These are phyloP conservation scores for Phaetusa simplex DNA, from an alignment of 2,113 vertebrate species.

Conservation along the genomic window DNA sequence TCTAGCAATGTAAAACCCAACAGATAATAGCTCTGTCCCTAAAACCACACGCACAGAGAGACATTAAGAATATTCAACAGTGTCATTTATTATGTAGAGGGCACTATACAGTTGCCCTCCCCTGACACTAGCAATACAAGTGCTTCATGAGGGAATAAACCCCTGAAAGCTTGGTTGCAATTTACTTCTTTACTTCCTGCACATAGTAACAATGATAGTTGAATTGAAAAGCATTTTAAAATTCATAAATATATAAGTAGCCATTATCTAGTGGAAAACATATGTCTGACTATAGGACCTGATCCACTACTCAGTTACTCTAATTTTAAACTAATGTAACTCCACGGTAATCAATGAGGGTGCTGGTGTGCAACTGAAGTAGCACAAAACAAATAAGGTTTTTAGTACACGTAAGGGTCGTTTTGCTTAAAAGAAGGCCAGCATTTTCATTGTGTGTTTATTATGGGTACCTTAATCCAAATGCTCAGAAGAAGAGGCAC, in stretches of 20 bases:
- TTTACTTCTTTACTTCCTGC: conserved; percentile 66
- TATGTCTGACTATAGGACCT: conserved; percentile 29
- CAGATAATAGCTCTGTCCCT: conserved; percentile 1
- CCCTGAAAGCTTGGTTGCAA: conserved; percentile 64
- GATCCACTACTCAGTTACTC: conserved; percentile 23
- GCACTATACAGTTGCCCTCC: conserved; percentile 19
- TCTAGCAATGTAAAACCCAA: neutral
- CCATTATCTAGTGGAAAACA: conserved; percentile 53
- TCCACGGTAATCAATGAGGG: neutral
- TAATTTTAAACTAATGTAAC: conserved; percentile 37
- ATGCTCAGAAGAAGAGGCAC: neutral
- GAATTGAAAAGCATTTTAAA: conserved; percentile 65
- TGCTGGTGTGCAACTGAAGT: neutral
- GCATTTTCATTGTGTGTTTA: neutral
- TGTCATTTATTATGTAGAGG: conserved; percentile 49
- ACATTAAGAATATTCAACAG: conserved; percentile 20
- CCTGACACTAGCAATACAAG: conserved; percentile 15
- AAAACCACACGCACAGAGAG: neutral
- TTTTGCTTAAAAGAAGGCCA: neutral
- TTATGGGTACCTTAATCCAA: neutral
- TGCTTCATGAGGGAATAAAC: conserved; percentile 50
- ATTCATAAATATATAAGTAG: conserved; percentile 70
- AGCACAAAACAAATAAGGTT: neutral
- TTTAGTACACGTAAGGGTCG: neutral
- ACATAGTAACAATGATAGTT: conserved; percentile 40